Evolutionary conservation across 2,888 invertebrate genomes (phyloP), one percentile per base, ranked within the genome.

Genomic region (Stenolophus ochropezus): DNA sequence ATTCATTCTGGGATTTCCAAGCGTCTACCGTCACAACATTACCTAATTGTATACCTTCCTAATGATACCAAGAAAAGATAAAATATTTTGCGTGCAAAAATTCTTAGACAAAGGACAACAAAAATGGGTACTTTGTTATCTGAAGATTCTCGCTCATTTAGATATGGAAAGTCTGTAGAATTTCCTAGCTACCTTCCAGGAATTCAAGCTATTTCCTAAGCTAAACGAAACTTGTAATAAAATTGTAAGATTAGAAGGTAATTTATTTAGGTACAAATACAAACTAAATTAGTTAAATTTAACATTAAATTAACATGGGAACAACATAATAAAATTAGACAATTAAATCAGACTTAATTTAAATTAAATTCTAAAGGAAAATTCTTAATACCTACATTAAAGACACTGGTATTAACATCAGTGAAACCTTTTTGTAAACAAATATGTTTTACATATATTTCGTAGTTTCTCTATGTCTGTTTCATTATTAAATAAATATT

Each of bases 81-180:
- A 69, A 69, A 69, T 69, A 69, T 69, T 69, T 69, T 6, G 69
- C 42, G 69, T 69, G 69, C 69, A 69, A 69, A 69, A 69, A 69
- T 69, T 69, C 42, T 69, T 69, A 27, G 11, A 69, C n/a, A 69
- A 33, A 42, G 42, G 33, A 69, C 4, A 69, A 69, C 69, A 6
- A 69, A 69, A 69, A 69, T 69, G 69, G 69, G 42, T 69, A 69
- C 69, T 69, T 69, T 69, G 69, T 69, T 69, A 69, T 69, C 69
- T 69, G 1, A 8, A 69, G 18, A 65, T 27, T 25, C 65, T 25
- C 11, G 25, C 25, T 0, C 65, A 65, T 65, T 56, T 65, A 65
- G 33, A 65, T 65, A 25, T 42, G 21, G 8, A 69, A 11, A 69
- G n/a, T 6, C 16, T 20, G 42, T 20, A 42, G 42, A 69, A 69